Conservation (phyloP, 2,797 vertebrate species). For the Brachymystax lenok region DNA sequence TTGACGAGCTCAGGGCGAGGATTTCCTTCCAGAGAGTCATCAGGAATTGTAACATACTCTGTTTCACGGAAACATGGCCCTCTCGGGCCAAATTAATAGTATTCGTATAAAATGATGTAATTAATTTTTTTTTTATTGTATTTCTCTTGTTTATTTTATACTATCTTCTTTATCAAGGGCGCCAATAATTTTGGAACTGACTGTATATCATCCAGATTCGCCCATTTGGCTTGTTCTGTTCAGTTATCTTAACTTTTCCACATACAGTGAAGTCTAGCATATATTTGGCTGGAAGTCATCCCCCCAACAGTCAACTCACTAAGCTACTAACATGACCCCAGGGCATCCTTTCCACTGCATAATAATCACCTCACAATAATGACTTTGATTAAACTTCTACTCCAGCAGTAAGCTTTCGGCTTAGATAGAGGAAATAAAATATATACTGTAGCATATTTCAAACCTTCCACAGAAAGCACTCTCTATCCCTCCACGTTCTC, state of each 20-base stretch:
- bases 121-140: conserved; percentile 38
- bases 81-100: too few relatives aligned
- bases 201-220: conserved; percentile 26
- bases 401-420: conserved; percentile 31
- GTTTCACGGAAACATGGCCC: too few relatives aligned
- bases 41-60: too few relatives aligned
- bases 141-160: conserved; percentile 21
- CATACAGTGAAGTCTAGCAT: not conserved
- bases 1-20: too few relatives aligned
- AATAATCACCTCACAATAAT: conserved; percentile 53
- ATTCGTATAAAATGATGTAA: too few relatives aligned
- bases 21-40: too few relatives aligned
- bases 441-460: too few relatives aligned
- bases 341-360: conserved; percentile 39
- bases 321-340: conserved; percentile 18
- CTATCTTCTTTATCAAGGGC: too few relatives aligned
- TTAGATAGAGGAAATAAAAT: conserved; percentile 6
- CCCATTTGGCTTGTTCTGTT: not conserved
- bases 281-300: conserved; percentile 2
- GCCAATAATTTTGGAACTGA: not conserved
- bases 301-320: conserved; percentile 4
- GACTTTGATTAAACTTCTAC: conserved; percentile 29
- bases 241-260: too few relatives aligned
- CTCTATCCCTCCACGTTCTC: conserved; percentile 10
- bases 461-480: conserved; percentile 19